Base-by-base conservation (phyloP, 2,888 invertebrate species). In the Andrena minutula region DNA sequence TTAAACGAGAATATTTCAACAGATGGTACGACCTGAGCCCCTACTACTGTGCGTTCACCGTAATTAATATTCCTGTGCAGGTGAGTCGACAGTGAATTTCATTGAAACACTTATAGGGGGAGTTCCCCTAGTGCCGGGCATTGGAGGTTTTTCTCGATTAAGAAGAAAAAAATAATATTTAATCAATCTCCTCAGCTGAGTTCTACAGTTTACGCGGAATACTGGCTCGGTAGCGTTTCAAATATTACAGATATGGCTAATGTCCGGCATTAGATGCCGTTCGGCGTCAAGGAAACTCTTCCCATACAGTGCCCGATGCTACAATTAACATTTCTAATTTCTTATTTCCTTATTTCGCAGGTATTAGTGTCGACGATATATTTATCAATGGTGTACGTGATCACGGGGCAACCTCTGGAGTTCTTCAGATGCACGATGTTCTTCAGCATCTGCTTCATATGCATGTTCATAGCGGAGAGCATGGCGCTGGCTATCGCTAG, bases 1-100 rank as follows among this genome's bases (percentile, higher is more conserved):
- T 98, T 10, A 97, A 97, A 92, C 94, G 97, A 65, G 98, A 98
- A 91, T 96, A 97, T 90, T 98, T 98, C 92, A 98, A 98, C 93
- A 95, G 97, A 65, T 98, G 98, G 98, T 98, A 98, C 91, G 95
- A 96, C 2, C 92, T 98, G 26, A 96, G 97, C 90, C 96, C 98
- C 0, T 98, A 98, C 91, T 98, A 97, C 92, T 95, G 95, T 8
- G 97, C 98, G 0, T 93, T 97, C 89, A 96, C 97, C 0, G 93
- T 96, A n/a, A 95, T 97, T 0, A 95, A 96, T 70, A 95, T 97
- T 12, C 97, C 97, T 0, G 93, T 95, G 6, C 97, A 97, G 92
- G 95, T 97, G 84, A 76, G 90, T 85, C 79, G 28, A 80, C 60
- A 83, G 56, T 83, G 79, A 79, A 82, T 75, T 60, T 79, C 16